Conservation (phyloP, 2,888 invertebrate genomes). For the Mimumesa dahlbomi region DNA sequence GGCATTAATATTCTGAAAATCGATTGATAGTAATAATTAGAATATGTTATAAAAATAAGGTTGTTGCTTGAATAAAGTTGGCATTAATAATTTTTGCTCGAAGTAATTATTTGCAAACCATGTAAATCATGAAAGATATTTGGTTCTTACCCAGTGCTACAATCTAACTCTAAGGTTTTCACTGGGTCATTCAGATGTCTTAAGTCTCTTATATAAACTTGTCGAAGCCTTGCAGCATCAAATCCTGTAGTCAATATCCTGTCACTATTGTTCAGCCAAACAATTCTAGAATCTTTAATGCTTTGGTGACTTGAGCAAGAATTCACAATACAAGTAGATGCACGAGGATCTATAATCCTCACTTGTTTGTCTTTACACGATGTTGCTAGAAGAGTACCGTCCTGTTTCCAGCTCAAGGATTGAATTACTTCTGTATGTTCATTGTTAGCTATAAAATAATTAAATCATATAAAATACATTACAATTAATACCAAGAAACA, state of each 20-base stretch:
- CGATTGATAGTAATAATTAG: neutral
- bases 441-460: constrained; percentile 82
- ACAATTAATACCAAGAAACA: neutral
- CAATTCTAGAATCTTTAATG: constrained; percentile 94
- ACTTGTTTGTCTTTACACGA: constrained; percentile 96
- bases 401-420: constrained; percentile 93
- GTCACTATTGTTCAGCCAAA: constrained; percentile 94
- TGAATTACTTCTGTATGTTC: constrained; percentile 94
- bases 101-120: too few relatives aligned
- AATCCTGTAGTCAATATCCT: constrained; percentile 95
- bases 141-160: constrained; percentile 87
- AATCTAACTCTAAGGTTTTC: constrained; percentile 90
- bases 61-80: neutral
- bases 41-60: neutral
- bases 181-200: constrained; percentile 90
- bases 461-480: too few relatives aligned
- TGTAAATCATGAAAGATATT: neutral
- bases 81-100: too few relatives aligned
- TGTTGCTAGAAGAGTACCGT: constrained; percentile 90
- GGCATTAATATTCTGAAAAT: constrained; percentile 90
- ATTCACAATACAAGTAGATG: constrained; percentile 80
- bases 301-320: constrained; percentile 91
- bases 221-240: constrained; percentile 91
- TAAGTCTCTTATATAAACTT: constrained; percentile 93
- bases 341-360: constrained; percentile 91